Conservation (phyloP, 1,140 invertebrate species). For the Plutomurus gul region DNA sequence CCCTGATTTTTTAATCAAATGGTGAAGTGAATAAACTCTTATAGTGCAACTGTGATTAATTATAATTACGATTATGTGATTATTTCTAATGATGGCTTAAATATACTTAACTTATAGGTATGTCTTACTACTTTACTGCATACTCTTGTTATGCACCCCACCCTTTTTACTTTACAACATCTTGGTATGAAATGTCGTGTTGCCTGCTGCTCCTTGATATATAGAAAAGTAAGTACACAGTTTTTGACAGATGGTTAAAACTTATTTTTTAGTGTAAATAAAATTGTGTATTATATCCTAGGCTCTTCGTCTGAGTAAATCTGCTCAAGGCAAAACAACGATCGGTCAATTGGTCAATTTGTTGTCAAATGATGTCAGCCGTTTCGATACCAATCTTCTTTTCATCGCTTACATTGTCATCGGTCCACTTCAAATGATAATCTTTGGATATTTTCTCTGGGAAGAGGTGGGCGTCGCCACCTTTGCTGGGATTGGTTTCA, state of each 20-base stretch:
- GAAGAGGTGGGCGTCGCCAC: constrained; percentile 57
- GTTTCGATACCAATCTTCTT: constrained; percentile 61
- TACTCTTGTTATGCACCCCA: constrained; percentile 44
- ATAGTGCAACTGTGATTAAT: too few species aligned
- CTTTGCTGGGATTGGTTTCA: constrained; percentile 59
- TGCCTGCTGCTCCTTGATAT: constrained; percentile 77
- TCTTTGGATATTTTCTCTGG: constrained; percentile 60
- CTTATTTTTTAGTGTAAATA: background rate
- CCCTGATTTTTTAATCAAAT: too few species aligned
- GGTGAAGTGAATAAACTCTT: too few species aligned
- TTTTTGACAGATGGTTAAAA: background rate
- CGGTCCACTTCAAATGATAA: constrained; percentile 59
- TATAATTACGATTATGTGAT: too few species aligned
- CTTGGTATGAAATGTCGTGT: constrained; percentile 79
- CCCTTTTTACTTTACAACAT: constrained; percentile 58
- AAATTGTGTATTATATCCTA: background rate
- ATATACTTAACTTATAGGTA: too few species aligned
- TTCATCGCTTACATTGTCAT: constrained; percentile 61
- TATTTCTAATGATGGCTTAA: too few species aligned
- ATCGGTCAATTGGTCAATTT: constrained; percentile 64
- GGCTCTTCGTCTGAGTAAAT: constrained; percentile 52
- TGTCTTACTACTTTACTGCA: constrained; percentile 39
- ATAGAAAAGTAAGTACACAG: constrained; percentile 69
- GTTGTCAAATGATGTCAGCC: constrained; percentile 62
- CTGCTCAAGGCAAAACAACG: constrained; percentile 61